Conservation (phyloP, 2,113 vertebrate genomes). For the Xenopus borealis region DNA sequence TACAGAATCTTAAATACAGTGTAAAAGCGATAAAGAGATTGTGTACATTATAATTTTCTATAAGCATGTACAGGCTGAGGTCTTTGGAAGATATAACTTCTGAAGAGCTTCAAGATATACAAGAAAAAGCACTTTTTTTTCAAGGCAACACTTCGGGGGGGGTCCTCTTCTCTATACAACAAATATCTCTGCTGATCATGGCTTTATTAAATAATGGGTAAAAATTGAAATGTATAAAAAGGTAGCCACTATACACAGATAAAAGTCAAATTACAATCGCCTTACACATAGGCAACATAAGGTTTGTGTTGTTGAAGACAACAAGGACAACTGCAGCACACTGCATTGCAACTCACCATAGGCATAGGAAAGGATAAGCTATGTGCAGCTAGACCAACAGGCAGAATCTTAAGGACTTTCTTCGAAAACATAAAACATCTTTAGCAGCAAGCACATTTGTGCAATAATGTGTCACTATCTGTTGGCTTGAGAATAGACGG, state of each 20-base stretch:
- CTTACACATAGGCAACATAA: constrained; percentile 4
- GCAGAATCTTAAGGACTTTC: not conserved
- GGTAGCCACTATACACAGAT: constrained; percentile 56
- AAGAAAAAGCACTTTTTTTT: constrained; percentile 67
- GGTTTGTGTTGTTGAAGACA: not conserved
- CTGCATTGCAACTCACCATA: not conserved
- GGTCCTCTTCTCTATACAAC: constrained; percentile 19
- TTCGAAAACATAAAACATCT: not conserved
- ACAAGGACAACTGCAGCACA: not conserved
- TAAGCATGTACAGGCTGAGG: constrained; percentile 54
- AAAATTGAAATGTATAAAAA: constrained; percentile 64
- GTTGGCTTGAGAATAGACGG: not conserved
- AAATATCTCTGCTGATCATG: constrained; percentile 67
- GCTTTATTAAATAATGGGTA: constrained; percentile 66
- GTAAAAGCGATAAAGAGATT: constrained; percentile 69
- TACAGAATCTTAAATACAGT: constrained; percentile 61
- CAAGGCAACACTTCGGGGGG: constrained; percentile 69
- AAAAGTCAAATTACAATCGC: constrained; percentile 51
- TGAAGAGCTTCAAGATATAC: constrained; percentile 63
- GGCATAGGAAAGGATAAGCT: not conserved
- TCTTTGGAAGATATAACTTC: constrained; percentile 69
- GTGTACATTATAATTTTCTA: constrained; percentile 68
- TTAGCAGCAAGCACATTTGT: constrained; percentile 39
- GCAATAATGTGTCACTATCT: constrained; percentile 9
- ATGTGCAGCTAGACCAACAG: not conserved